A percentile compares a stretch with the other conserved stretches of the same genome.
These are phyloP conservation scores for Acanthiza pusilla DNA, from an alignment of 2,797 vertebrate species.

Conservation along the genomic window DNA sequence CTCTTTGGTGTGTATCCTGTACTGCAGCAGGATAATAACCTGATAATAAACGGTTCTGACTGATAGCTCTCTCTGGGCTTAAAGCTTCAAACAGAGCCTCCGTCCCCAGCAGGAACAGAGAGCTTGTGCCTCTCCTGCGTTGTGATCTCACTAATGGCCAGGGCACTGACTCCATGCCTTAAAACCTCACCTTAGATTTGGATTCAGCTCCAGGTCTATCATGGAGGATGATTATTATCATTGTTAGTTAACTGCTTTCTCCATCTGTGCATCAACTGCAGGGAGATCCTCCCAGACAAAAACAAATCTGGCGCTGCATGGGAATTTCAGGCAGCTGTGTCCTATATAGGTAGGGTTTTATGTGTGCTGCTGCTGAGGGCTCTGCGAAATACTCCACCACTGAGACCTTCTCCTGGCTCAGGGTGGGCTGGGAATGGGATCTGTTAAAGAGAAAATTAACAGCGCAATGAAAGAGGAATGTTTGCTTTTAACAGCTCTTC, in stretches of 20 bases:
- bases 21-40: background rate
- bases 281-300: background rate
- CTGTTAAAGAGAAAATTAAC: constrained; percentile 1
- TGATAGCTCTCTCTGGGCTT: background rate
- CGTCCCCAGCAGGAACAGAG: background rate
- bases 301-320: background rate
- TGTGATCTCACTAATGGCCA: background rate
- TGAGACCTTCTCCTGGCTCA: background rate
- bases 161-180: background rate
- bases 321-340: constrained; percentile 30
- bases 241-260: constrained; percentile 20
- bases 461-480: background rate
- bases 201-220: background rate
- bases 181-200: background rate
- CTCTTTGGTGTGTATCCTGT: background rate
- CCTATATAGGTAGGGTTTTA: background rate
- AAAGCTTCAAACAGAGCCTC: background rate
- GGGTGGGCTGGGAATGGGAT: background rate
- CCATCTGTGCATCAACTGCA: constrained; percentile 22
- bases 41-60: background rate
- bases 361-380: background rate
- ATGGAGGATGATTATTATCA: background rate
- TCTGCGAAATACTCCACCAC: background rate
- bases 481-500: background rate
- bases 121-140: background rate